These are phyloP conservation scores for Euproctis similis DNA, from an alignment of 2,888 invertebrate species.

Conservation along the genomic window DNA sequence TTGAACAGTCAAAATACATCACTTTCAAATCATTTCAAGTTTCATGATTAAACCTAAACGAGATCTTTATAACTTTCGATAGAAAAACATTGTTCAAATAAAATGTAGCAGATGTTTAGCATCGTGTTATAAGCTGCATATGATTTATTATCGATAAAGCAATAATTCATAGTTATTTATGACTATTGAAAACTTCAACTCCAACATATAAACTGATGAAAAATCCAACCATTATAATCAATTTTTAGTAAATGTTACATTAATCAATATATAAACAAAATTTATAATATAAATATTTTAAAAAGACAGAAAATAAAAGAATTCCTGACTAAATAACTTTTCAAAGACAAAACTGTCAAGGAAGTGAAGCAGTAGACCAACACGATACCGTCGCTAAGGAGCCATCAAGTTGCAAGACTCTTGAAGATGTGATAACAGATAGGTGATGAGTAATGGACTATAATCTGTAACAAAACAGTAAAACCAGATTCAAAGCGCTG, in stretches of 20 bases:
- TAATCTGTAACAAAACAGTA: neutral
- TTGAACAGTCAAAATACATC: no score
- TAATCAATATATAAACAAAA: no score
- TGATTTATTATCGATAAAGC: slow-evolving; percentile 27
- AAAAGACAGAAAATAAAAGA: neutral
- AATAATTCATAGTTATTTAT: slow-evolving; percentile 32
- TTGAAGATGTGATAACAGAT: slow-evolving; percentile 1
- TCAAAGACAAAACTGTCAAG: no score
- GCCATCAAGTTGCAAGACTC: neutral
- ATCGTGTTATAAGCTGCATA: slow-evolving; percentile 22
- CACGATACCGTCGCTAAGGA: slow-evolving; percentile 2
- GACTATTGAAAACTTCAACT: slow-evolving; percentile 10
- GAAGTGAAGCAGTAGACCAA: neutral
- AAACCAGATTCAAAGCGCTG: neutral
- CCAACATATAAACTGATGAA: no score
- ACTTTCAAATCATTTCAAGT: no score
- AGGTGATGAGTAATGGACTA: neutral
- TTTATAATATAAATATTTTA: slow-evolving; percentile 4
- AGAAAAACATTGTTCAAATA: slow-evolving; percentile 14
- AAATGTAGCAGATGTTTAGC: slow-evolving; percentile 21
- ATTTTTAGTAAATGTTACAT: no score
- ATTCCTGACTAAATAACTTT: neutral
- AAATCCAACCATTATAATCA: no score
- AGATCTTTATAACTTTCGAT: no score
- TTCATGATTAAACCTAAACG: no score